These are phyloP conservation scores for Eledona agricola DNA, from an alignment of 2,888 invertebrate genomes.

Conservation along the genomic window DNA sequence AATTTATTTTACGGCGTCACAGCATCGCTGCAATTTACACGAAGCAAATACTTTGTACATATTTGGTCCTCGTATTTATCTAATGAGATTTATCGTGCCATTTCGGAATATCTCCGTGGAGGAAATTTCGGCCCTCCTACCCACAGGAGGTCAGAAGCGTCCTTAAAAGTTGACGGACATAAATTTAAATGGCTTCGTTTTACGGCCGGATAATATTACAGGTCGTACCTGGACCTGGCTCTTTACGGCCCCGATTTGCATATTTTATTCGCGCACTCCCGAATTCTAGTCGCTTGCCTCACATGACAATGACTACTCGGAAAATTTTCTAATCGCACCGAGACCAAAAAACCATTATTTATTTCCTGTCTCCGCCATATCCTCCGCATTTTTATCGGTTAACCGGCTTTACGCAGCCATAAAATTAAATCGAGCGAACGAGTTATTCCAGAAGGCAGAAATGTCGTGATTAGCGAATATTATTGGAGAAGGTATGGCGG, in stretches of 20 bases:
- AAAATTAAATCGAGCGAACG: neutral
- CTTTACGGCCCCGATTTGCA: neutral
- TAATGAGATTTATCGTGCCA: conserved; percentile 38
- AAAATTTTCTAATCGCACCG: too few species aligned
- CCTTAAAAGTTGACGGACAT: conserved; percentile 15
- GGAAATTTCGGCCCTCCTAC: too few species aligned
- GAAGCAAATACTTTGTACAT: conserved; percentile 37
- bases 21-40: conserved; percentile 34
- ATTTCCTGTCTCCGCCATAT: conserved; percentile 20
- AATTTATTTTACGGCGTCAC: conserved; percentile 40
- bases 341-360: conserved; percentile 14
- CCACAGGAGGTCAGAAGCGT: conserved; percentile 8
- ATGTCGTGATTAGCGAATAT: too few species aligned
- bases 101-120: conserved; percentile 28
- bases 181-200: conserved; percentile 21
- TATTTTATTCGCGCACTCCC: neutral
- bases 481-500: too few species aligned
- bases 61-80: conserved; percentile 37
- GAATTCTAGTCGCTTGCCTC: too few species aligned
- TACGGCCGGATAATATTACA: conserved; percentile 24
- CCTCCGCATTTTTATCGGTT: conserved; percentile 15
- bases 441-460: too few species aligned
- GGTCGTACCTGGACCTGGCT: conserved; percentile 10
- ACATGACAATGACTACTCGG: too few species aligned
- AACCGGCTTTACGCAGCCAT: conserved; percentile 3